Base-by-base conservation (phyloP, 2,888 invertebrate genomes). In the Cephonodes hylas region DNA sequence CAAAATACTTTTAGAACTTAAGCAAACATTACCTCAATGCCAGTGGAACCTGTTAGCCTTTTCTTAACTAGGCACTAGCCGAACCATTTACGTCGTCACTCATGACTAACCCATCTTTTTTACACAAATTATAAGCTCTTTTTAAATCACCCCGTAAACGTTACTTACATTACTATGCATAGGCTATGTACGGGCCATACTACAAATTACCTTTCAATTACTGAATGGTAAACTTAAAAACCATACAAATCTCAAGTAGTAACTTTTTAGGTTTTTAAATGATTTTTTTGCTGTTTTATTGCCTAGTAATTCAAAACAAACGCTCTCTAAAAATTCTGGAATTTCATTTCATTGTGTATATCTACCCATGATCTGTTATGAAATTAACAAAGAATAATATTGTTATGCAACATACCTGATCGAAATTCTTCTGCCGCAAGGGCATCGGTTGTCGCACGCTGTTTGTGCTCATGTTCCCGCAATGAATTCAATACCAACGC, bases 391-490 rank as follows among this genome's bases (percentile, higher is more conserved):
- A 42, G 15, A 44, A 20, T 45, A 59, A 38, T 38, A 42, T 4
- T 7, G n/a, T n/a, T n/a, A n/a, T n/a, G 75, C 83, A 25, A 53
- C 53, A 53, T 70, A 93, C 93, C 90, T 95, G 96, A 86, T 96
- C 96, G 75, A 98, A 93, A 81, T 97, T 96, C 75, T 96, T 96
- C 77, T 95, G 95, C 80, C 95, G 94, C 66, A 95, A 86, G 61
- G 95, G 95, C 73, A 94, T 92, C 66, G 94, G 86, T 13, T 87
- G 84, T 66, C 86, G 79, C 45, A 67, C 66, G 61, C 68, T 80
- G 15, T 75, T 70, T 23, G 82, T 80, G 68, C 81, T 81, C 60
- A 80, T 76, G 0, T 83, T 83, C 68, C 84, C 86, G 85, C 86
- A 87, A 62, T 64, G 83, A 68, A 72, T 67, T 68, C 68, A 69